These are phyloP conservation scores for Cheirogaleus major DNA, from an alignment of 2,797 vertebrate species.

Conservation along the genomic window DNA sequence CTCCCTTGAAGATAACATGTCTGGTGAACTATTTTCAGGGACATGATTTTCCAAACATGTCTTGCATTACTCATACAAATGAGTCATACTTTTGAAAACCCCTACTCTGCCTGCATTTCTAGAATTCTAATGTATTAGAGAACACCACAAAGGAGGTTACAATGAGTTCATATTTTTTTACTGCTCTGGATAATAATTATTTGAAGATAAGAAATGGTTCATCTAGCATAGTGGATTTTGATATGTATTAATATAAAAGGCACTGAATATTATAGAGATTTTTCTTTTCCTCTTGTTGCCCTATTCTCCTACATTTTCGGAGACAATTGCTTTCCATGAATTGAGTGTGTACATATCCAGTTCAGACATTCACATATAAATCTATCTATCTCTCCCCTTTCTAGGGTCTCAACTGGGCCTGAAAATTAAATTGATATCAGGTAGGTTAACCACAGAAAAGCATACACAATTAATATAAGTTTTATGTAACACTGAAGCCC, in stretches of 20 bases:
- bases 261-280: background rate
- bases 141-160: background rate
- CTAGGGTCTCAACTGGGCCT: background rate
- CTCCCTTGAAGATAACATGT: constrained; percentile 46
- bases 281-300: background rate
- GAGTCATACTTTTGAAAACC: background rate
- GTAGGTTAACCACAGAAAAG: background rate
- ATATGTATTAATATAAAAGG: background rate
- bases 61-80: constrained; percentile 40
- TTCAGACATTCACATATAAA: background rate
- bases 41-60: constrained; percentile 46
- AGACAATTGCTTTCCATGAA: background rate
- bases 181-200: background rate
- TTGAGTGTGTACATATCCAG: background rate
- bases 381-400: background rate
- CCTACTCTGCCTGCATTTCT: background rate
- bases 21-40: constrained; percentile 65
- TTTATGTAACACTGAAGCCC: background rate
- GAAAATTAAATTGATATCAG: background rate
- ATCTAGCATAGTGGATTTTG: background rate
- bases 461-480: background rate
- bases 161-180: background rate
- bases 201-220: background rate
- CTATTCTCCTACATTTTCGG: background rate
- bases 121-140: background rate